Base-by-base conservation (phyloP, 2,113 vertebrate genomes). In the Solea solea region DNA sequence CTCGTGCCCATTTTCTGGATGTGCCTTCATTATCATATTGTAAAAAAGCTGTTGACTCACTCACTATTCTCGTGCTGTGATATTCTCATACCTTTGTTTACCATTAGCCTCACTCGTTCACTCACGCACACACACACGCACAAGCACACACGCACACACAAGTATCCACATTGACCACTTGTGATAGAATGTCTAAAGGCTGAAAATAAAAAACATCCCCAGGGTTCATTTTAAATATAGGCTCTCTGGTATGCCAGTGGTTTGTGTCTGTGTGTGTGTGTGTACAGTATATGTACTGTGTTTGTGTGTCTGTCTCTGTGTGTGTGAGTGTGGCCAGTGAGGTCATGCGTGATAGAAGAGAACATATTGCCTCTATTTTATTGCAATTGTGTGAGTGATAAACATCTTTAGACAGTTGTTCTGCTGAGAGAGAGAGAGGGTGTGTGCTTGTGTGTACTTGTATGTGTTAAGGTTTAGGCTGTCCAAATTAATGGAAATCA, bases 161-260 rank as follows among this genome's bases (percentile, higher is more conserved):
- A 76, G 58, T 71, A 54, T 86, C 78, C 85, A 82, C 81, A 59
- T 70, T 72, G 69, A 86, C 86, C 87, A 85, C 69, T 83, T 85
- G 83, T 89, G 80, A 91, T 86, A 84, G 72, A 87, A 87, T 59
- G 80, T 85, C 76, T 88, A 71, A 89, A 89, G 42, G 69, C 81
- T 84, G 67, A 78, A 85, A 91, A 89, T 82, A 91, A 88, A 82
- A 86, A 82, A 76, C 64, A 89, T 86, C 86, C 76, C 83, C n/a
- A 57, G 81, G 80, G 76, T 65, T 87, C 66, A 69, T 84, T 88
- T 91, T 92, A 92, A 91, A 92, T 91, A 88, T 91, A 92, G 88
- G 64, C 78, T 80, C 77, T 85, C 86, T 91, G 89, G 90, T 86
- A 90, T 91, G 88, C 86, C 75, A 69, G 90, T 83, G 89, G 91